Base-by-base conservation (phyloP, 2,797 vertebrate genomes). In the Triplophysa bombifrons region DNA sequence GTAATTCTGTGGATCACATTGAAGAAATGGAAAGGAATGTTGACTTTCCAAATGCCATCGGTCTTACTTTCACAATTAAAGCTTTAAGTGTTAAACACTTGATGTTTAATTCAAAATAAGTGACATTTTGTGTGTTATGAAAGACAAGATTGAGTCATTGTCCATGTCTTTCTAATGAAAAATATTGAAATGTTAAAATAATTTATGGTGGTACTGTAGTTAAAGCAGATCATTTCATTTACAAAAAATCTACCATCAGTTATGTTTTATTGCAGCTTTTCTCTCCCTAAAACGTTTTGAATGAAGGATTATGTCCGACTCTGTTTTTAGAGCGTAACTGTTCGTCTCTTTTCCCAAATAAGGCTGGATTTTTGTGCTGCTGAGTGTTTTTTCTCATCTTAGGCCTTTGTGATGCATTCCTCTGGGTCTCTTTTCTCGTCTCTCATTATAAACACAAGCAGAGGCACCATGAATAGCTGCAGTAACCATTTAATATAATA, bases 321-420 rank as follows among this genome's bases (percentile, higher is more conserved):
- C 58, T 20, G 51, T 69, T 69, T 60, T 34, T 30, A 41, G 46
- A 66, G 11, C 38, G 17, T 46, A 65, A 65, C 22, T 17, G 27
- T 65, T 65, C n/a, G 50, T 19, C 69, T 30, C 27, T 17, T 76
- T 17, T 58, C 50, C 77, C 77, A 73, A 80, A 80, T 80, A 80
- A 73, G 61, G 78, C 51, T 34, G 51, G 4, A 56, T 72, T 50
- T 20, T 34, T 7, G 0, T 67, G 51, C 69, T 22, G 70, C 7
- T 38, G 34, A 38, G 6, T 38, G 34, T 48, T 63, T 71, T 71
- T 46, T 55, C 41, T 71, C 58, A 71, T 71, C 46, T 3, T 16
- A 38, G 27, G 56, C 7, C 63, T 66, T 72, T 73, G 20, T 51
- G 14, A 22, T 46, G 60, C 70, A 80, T 80, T 80, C 70, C 70